Base-by-base conservation (phyloP, 2,888 invertebrate species). In the Cheiracanthium punctorium region DNA sequence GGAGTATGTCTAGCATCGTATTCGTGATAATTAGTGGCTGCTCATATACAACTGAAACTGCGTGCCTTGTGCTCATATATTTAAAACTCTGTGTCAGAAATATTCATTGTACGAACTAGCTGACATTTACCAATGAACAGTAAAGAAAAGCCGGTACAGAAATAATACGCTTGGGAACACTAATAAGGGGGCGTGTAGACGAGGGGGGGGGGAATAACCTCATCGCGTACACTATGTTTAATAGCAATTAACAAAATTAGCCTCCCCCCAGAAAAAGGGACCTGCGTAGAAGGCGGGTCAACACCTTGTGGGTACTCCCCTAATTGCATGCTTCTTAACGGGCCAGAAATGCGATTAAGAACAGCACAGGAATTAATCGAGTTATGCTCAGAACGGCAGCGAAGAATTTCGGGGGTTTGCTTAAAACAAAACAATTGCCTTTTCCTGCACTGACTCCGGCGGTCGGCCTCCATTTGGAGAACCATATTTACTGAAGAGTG, bases 181-280 rank as follows among this genome's bases (percentile, higher is more conserved):
- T 67, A 67, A 67, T 8, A 33, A 33, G 67, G 69, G 67, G 48
- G 81, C 74, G 74, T 67, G 70, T n/a, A n/a, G n/a, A n/a, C n/a
- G n/a, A 33, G 67, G 69, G 67, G 48, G 81, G 81, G 74, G 48
- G 70, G 72, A 37, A 12, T 24, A 24, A 4, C 1, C 24, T 17
- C 58, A 48, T 48, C 43, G 17, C 43, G 14, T 76, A 70, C 58
- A 82, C 28, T 71, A 64, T 65, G 72, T 76, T 82, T 82, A 82
- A 82, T 82, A 72, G 77, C 82, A 82, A 82, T 82, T 82, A 82
- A 72, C 82, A 72, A 82, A 82, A 82, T 77, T 77, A 82, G 82
- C 71, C 72, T 48, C 72, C 37, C 82, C 70, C 82, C 43, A 7
- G 58, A 70, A 58, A 64, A 82, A 73, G 75, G 75, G 64, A 58